Base-by-base conservation (phyloP, 2,888 invertebrate genomes). In the Chalcosyrphus nemorum region DNA sequence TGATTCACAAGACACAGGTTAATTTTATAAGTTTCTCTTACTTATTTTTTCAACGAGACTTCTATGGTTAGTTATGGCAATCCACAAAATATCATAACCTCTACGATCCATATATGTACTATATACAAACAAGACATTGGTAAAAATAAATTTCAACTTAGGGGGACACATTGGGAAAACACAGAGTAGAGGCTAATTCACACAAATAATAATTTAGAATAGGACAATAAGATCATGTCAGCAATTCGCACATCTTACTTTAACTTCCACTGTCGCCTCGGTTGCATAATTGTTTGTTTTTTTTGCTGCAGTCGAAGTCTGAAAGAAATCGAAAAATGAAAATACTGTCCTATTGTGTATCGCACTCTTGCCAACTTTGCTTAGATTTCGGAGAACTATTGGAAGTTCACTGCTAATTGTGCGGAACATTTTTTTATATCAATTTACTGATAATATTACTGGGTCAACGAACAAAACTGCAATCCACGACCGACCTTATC, bases 211-310 rank as follows among this genome's bases (percentile, higher is more conserved):
- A 41, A 15, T 4, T n/a, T 5, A 41, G 5, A 38, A 13, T 13
- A n/a, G 24, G 9, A 5, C 38, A 1, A 7, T 19, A 11, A 9
- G 19, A 17, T 2, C 7, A 43, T 7, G 9, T 7, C 2, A 9
- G 4, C 17, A 45, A 19, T 45, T 3, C 9, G 13, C n/a, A 11
- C 3, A 54, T 68, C 91, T 90, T 87, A 92, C 92, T 87, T 91
- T 91, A 86, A 91, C 90, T 88, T 91, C 89, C 57, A 91, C 89
- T 59, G 90, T 90, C 32, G 91, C 92, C 87, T 91, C 91, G 77
- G 92, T 92, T 88, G 92, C 91, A 90, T 90, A 92, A 88, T 89
- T 90, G 75, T 91, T 91, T 66, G 88, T 88, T 86, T 90, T 89
- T 72, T 90, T 88, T 77, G 87, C 88, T 86, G 88, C 89, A 81